Base-by-base conservation (phyloP, 2,797 vertebrate genomes). In the Onychomys torridus region DNA sequence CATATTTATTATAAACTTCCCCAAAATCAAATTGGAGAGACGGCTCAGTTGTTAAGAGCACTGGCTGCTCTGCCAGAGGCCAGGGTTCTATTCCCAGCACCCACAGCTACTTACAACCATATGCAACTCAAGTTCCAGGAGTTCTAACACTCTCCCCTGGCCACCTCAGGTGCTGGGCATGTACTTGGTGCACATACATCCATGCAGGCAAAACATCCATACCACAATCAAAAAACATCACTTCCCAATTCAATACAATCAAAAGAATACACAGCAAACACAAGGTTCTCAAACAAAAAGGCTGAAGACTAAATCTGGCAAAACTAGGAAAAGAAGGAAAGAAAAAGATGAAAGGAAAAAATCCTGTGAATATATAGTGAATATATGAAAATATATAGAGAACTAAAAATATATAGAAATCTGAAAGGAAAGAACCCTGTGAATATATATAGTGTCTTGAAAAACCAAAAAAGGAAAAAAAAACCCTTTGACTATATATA, bases 281-380 rank as follows among this genome's bases (percentile, higher is more conserved):
- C 43, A 25, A 93, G 34, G 83, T 49, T 78, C 85, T 37, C 81
- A 82, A 79, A 83, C n/a, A 59, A 86, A 61, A 89, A 83, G 57
- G 49, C 73, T 21, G 49, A 82, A 86, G 91, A 92, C 55, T 73
- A 77, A 55, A 29, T 85, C 23, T 49, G 82, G 23, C 63, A 96
- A 94, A 93, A 87, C 82, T 91, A 57, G 34, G 37, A 14, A 1
- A 25, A 55, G 32, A 29, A 77, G 27, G 55, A 32, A 63, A 2
- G 19, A 23, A 55, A 32, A 57, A 14, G 78, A 43, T 29, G 5
- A 55, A 79, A 49, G 57, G n/a, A 27, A 37, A 19, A 40, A 67
- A 79, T 43, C 52, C 5, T 69, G 49, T 79, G 25, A 25, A 11
- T 7, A 32, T 57, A n/a, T 43, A 43, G 34, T n/a, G n/a, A n/a